These are phyloP conservation scores for Dryobota labecula DNA, from an alignment of 2,888 invertebrate genomes.

Conservation along the genomic window DNA sequence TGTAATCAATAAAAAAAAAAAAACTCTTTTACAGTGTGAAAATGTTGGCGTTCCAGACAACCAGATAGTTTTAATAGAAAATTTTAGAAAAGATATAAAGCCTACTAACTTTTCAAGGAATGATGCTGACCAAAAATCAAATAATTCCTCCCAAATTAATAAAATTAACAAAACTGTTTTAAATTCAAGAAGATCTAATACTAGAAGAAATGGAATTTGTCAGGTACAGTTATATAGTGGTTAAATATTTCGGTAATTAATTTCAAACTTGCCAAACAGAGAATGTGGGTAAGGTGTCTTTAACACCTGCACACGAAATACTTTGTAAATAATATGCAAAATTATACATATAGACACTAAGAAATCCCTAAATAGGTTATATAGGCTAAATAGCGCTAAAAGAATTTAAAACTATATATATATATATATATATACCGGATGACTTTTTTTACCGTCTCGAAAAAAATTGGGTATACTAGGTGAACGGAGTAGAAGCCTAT, in stretches of 20 bases:
- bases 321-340: not conserved
- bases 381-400: no score
- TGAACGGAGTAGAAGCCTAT: no score
- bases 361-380: not conserved
- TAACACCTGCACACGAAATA: not conserved
- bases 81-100: constrained; percentile 26
- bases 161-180: constrained; percentile 5
- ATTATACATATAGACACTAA: no score
- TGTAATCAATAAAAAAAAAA: not conserved
- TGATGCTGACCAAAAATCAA: not conserved
- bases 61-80: not conserved
- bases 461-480: no score
- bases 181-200: constrained; percentile 6
- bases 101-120: not conserved
- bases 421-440: no score
- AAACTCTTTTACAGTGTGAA: constrained; percentile 31
- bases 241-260: not conserved
- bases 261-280: not conserved
- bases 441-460: no score
- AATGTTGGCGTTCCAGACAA: not conserved
- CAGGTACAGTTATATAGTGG: constrained; percentile 36
- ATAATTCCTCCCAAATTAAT: constrained; percentile 1
- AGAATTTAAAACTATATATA: no score
- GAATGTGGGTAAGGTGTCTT: not conserved
- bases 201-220: constrained; percentile 49